Evolutionary conservation across 2,113 vertebrate species (phyloP), one percentile per base, ranked within the genome.

Genomic region (Synchiropus splendidus): DNA sequence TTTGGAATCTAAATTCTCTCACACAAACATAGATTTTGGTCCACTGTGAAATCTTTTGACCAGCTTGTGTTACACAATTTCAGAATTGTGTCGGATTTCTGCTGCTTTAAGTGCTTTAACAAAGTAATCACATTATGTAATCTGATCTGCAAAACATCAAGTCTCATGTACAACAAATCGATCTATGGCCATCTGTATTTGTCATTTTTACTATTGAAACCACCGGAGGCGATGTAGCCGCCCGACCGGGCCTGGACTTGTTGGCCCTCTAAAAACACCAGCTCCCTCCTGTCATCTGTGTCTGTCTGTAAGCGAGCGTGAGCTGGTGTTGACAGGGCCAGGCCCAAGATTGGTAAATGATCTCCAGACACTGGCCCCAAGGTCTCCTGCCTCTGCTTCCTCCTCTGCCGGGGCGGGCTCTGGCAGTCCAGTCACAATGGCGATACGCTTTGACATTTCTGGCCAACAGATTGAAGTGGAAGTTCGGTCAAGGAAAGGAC

Each of bases 321-420:
- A 79, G 66, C 59, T 38, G 56, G 54, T 61, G 77, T 75, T 82
- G 81, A 83, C 74, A 75, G 71, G 62, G 42, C 61, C 30, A 5
- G 37, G 66, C 58, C 61, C 52, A 45, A 36, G n/a, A 45, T 54
- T 45, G 68, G 67, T 57, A 66, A 60, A 48, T 35, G 57, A 77
- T 62, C 73, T 70, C 51, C 70, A 70, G 64, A 72, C 66, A 27
- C 33, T 31, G 58, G 59, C 61, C 62, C 44, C 50, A 10, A 57
- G 65, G 60, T 58, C 75, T 70, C 64, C 63, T 45, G 61, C 53
- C 56, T 57, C 60, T 45, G 53, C 58, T 54, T 66, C 71, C 65
- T 57, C 54, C 49, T 53, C 35, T 6, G 36, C 54, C 38, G 2
- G 14, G 58, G 38, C 56, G 27, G 48, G 45, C 46, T 21, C 50